Percentiles rank a stretch among this genome's conserved stretches.
These are phyloP conservation scores for Balaeniceps rex DNA, from an alignment of 2,113 vertebrate species.

Conservation along the genomic window DNA sequence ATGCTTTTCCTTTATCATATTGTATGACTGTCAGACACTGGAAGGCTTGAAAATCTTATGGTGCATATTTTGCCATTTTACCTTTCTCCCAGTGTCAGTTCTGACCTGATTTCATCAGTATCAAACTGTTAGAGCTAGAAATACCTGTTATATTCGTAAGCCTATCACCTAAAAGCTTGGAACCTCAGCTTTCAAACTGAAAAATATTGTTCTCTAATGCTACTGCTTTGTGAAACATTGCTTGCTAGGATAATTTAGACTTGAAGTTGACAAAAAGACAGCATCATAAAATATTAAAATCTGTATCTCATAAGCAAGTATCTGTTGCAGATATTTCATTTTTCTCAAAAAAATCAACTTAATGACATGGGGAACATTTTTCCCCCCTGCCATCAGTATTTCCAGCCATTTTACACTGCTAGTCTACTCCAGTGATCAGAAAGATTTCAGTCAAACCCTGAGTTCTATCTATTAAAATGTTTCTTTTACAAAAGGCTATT, in stretches of 20 bases:
- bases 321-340: background rate
- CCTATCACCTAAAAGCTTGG: background rate
- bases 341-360: background rate
- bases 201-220: background rate
- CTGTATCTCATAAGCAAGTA: background rate
- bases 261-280: slow-evolving; percentile 1
- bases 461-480: background rate
- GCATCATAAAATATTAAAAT: background rate
- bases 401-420: background rate
- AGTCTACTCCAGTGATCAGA: background rate
- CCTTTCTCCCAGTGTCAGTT: background rate
- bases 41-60: background rate
- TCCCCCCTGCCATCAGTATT: background rate
- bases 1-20: slow-evolving; percentile 5
- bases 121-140: slow-evolving; percentile 11
- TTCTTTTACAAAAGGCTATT: background rate
- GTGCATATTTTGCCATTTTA: slow-evolving; percentile 10
- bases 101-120: background rate
- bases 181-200: background rate
- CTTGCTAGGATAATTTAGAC: slow-evolving; percentile 2
- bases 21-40: background rate
- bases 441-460: background rate
- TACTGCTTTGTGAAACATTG: background rate
- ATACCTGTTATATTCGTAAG: background rate
- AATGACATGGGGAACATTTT: background rate